Conservation (phyloP, 1,140 invertebrate species). For the Drosophila insularis region DNA sequence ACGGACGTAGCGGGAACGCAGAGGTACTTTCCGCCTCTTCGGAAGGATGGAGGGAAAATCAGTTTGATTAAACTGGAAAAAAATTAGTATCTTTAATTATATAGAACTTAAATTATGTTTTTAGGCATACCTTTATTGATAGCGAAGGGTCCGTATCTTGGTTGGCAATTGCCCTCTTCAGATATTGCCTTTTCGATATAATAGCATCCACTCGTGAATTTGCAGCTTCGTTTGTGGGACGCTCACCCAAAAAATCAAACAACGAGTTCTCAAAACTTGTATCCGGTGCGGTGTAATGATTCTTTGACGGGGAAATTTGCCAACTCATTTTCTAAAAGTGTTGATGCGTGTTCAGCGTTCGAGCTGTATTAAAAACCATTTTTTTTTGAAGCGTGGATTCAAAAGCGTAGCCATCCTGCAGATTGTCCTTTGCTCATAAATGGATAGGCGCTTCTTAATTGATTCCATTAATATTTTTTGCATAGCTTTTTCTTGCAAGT, state of each 20-base stretch:
- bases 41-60: background rate
- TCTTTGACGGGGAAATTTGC: background rate
- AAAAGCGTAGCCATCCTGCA: constrained; percentile 9
- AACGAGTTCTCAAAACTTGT: constrained; percentile 2
- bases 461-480: constrained; percentile 15
- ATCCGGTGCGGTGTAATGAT: background rate
- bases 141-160: background rate
- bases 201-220: background rate
- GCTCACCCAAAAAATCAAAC: background rate
- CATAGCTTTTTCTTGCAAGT: constrained; percentile 1
- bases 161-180: background rate
- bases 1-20: no score
- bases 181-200: background rate
- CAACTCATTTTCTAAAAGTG: constrained; percentile 1
- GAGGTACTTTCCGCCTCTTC: no score
- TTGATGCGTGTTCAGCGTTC: no score
- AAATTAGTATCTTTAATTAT: background rate
- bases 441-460: constrained; percentile 10
- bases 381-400: no score
- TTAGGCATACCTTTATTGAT: background rate
- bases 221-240: background rate
- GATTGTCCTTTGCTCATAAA: constrained; percentile 18
- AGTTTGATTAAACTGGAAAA: background rate
- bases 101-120: background rate
- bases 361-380: no score